Conservation (phyloP, 2,113 vertebrate species). For the Rhinopomastus cyanomelas region DNA sequence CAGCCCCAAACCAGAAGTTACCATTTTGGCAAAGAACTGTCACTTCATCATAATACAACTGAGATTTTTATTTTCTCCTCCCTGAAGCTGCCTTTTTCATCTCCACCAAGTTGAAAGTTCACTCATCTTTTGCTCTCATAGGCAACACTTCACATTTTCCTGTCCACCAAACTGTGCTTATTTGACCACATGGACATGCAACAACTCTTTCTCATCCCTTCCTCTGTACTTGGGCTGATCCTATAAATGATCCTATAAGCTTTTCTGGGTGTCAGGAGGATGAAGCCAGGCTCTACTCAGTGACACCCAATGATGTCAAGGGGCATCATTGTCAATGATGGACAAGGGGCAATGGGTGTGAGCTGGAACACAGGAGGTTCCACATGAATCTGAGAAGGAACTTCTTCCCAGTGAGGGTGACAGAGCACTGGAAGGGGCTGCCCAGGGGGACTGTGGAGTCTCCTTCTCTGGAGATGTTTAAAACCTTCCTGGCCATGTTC, state of each 20-base stretch:
- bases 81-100: not conserved
- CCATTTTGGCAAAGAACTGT: not conserved
- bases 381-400: too few species aligned
- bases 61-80: not conserved
- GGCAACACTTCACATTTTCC: not conserved
- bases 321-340: too few species aligned
- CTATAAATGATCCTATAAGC: not conserved
- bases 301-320: too few species aligned
- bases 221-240: not conserved
- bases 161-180: not conserved
- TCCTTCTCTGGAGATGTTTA: too few species aligned
- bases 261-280: not conserved
- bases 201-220: not conserved
- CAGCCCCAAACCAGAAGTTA: not conserved
- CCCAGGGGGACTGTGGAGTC: too few species aligned
- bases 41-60: not conserved
- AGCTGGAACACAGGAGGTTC: too few species aligned
- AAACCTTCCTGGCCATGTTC: too few species aligned
- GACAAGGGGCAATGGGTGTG: too few species aligned
- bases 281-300: too few species aligned
- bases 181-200: not conserved
- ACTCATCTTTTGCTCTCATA: not conserved
- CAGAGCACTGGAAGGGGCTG: too few species aligned
- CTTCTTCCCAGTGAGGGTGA: too few species aligned
- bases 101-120: not conserved